phyloP scores from a whole-genome alignment of 2,113 vertebrate species.

The Platysternon megacephalum region DNA sequence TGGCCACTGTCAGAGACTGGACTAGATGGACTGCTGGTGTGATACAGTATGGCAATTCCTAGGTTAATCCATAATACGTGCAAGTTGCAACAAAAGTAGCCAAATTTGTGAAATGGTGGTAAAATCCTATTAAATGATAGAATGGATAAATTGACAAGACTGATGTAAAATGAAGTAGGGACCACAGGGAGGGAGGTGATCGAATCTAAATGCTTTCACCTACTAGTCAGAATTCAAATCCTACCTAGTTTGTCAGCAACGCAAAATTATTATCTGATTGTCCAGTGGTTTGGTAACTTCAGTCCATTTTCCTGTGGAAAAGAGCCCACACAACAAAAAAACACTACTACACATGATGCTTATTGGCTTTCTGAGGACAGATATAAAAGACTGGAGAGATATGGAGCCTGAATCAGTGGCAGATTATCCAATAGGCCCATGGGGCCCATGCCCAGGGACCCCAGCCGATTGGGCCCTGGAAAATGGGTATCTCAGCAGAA shows the following conservation, averaged over 20 bases:
- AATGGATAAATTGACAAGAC: too few species aligned
- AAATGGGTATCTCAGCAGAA: too few species aligned
- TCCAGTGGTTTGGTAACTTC: neutral
- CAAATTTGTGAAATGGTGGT: neutral
- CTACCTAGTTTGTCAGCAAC: neutral
- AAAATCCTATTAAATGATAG: neutral
- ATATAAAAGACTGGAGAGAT: neutral
- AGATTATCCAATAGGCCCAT: too few species aligned
- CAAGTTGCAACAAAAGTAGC: neutral
- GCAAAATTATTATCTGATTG: rapidly evolving
- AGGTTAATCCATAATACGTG: neutral
- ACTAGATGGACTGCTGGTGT: neutral
- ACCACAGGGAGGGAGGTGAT: too few species aligned
- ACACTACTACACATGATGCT: neutral
- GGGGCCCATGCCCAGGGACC: too few species aligned
- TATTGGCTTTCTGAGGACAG: neutral
- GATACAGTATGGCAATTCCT: neutral
- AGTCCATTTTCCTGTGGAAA: neutral
- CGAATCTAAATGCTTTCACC: too few species aligned
- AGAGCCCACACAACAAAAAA: neutral
- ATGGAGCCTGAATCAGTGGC: too few species aligned
- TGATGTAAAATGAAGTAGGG: neutral
- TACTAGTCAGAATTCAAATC: too few species aligned
- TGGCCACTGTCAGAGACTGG: neutral
- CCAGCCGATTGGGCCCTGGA: too few species aligned